Percentiles rank a stretch among this genome's conserved stretches.
phyloP scores from a whole-genome alignment of 2,797 vertebrate genomes.

The Pteropus rufus region DNA sequence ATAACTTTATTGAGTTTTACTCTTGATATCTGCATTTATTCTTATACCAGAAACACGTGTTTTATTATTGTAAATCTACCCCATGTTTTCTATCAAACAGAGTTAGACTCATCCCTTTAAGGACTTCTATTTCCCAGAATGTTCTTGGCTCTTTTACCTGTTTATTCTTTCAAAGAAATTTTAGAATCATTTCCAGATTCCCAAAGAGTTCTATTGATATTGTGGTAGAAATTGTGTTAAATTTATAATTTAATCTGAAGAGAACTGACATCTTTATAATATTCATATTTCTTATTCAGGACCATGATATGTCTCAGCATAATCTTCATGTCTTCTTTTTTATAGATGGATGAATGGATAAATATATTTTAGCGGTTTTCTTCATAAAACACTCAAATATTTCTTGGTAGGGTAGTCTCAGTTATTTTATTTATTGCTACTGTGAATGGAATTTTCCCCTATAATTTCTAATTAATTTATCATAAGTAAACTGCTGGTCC shows the following conservation, averaged over 20 bases:
- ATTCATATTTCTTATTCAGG: background rate
- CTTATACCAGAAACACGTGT: background rate
- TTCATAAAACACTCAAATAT: background rate
- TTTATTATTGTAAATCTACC: background rate
- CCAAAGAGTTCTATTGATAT: background rate
- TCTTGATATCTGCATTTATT: background rate
- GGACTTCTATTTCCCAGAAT: slow-evolving; percentile 3
- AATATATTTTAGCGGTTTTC: background rate
- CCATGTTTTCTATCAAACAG: background rate
- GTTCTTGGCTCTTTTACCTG: background rate
- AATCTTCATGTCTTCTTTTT: background rate
- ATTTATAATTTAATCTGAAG: background rate
- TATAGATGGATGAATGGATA: background rate
- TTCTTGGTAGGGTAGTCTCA: background rate
- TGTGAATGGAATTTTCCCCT: background rate
- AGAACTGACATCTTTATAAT: background rate
- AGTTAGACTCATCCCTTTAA: background rate
- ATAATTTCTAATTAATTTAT: slow-evolving; percentile 14
- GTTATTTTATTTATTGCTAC: background rate
- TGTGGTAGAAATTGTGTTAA: background rate
- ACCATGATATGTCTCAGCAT: background rate
- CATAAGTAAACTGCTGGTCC: background rate
- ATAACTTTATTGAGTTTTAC: background rate
- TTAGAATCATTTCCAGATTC: slow-evolving; percentile 37
- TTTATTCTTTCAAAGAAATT: background rate